These are phyloP conservation scores for Arenicola marina DNA, from an alignment of 2,888 invertebrate genomes.

Conservation along the genomic window DNA sequence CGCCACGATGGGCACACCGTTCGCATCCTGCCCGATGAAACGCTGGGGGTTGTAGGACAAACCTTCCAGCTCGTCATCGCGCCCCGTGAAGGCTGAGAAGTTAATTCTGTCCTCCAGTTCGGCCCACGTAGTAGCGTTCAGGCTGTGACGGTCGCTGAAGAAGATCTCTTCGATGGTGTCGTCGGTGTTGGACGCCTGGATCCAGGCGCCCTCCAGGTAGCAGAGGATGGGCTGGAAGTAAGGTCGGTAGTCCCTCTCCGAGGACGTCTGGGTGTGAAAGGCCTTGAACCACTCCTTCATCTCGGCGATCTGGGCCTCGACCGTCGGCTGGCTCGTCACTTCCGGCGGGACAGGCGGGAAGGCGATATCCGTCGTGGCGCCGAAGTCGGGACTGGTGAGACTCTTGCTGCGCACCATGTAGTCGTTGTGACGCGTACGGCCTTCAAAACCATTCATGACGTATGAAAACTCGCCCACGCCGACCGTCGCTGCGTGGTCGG, in stretches of 20 bases:
- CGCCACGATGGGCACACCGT: conserved; percentile 28
- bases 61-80: neutral
- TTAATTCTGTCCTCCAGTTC: conserved; percentile 6
- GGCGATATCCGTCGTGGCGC: neutral
- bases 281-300: conserved; percentile 4
- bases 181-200: neutral
- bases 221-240: too few relatives aligned
- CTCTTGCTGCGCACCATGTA: neutral
- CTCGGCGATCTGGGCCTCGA: neutral
- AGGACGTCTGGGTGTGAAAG: neutral
- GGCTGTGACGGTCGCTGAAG: neutral
- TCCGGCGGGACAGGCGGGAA: neutral
- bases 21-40: conserved; percentile 35
- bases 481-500: neutral
- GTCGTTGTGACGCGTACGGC: conserved; percentile 1
- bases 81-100: neutral
- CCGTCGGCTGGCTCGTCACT: neutral
- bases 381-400: neutral
- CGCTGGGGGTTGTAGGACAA: conserved; percentile 42
- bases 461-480: neutral
- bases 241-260: neutral
- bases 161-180: neutral
- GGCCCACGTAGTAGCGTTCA: neutral
- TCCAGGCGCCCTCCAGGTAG: too few relatives aligned
- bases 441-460: neutral